Conservation (phyloP, 2,797 vertebrate species). For the Hypotaenidia okinawae region DNA sequence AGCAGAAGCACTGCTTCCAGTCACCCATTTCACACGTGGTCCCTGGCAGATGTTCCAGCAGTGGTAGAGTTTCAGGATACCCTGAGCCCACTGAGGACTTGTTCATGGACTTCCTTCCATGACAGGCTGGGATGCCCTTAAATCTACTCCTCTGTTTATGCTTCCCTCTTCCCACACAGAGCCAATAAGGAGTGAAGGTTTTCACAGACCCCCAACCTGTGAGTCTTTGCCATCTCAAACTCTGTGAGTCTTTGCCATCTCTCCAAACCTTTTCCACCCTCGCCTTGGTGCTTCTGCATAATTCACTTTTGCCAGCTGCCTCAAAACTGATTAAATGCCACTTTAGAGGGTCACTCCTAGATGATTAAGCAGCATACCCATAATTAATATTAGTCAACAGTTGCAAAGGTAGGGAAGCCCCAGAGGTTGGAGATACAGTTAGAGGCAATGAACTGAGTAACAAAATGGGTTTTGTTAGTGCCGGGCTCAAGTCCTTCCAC, state of each 20-base stretch:
- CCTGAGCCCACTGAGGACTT: not conserved
- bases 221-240: not conserved
- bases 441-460: not conserved
- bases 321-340: constrained; percentile 52
- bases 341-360: constrained; percentile 24
- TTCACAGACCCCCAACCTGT: not conserved
- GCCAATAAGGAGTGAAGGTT: not conserved
- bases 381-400: constrained; percentile 52
- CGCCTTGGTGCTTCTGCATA: not conserved
- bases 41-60: not conserved
- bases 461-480: constrained; percentile 59
- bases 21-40: accelerated
- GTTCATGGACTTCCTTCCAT: not conserved
- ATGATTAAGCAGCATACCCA: not conserved
- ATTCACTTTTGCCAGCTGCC: constrained; percentile 16
- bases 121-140: not conserved
- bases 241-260: not conserved
- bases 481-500: constrained; percentile 32
- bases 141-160: not conserved
- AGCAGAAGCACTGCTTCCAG: not conserved
- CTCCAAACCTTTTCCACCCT: not conserved
- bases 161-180: not conserved
- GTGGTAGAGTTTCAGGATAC: not conserved
- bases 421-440: constrained; percentile 18
- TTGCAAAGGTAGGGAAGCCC: not conserved